These are phyloP conservation scores for Odontothrips loti DNA, from an alignment of 2,888 invertebrate species.

Conservation along the genomic window DNA sequence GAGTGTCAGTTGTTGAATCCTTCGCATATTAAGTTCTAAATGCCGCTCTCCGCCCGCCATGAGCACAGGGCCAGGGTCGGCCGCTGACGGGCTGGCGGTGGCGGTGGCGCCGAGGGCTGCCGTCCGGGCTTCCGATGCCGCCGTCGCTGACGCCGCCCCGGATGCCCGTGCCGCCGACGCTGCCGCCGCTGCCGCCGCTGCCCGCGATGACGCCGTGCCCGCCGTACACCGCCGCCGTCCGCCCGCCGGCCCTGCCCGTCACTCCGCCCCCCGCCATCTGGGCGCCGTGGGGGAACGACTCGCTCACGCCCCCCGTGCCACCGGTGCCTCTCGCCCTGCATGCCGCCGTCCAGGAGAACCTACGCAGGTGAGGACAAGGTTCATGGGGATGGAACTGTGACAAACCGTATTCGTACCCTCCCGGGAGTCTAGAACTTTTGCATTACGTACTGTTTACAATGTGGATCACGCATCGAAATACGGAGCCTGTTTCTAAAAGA, in stretches of 20 bases:
- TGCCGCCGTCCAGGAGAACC: slow-evolving; percentile 16
- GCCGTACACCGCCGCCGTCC: background rate
- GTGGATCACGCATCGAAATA: too few relatives aligned
- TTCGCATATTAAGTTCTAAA: too few relatives aligned
- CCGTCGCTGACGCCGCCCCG: slow-evolving; percentile 11
- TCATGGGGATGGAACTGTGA: too few relatives aligned
- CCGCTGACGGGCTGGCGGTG: background rate
- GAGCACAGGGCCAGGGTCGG: too few relatives aligned
- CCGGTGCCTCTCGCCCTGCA: background rate
- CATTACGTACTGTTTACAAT: too few relatives aligned
- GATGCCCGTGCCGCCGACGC: background rate
- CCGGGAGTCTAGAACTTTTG: too few relatives aligned
- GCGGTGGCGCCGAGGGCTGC: background rate
- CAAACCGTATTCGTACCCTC: too few relatives aligned
- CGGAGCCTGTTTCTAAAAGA: too few relatives aligned
- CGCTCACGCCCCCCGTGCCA: background rate
- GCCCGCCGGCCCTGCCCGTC: background rate
- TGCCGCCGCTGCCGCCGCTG: slow-evolving; percentile 13
- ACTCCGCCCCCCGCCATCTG: background rate
- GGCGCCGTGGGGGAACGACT: background rate
- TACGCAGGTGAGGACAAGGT: background rate
- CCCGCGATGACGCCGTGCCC: background rate
- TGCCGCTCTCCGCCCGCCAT: too few relatives aligned
- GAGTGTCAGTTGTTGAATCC: too few relatives aligned
- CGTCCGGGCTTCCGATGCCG: background rate